A percentile compares a stretch with the other conserved stretches of the same genome.
These are phyloP conservation scores for Sebastes itinus DNA, from an alignment of 2,797 vertebrate species.

Conservation along the genomic window DNA sequence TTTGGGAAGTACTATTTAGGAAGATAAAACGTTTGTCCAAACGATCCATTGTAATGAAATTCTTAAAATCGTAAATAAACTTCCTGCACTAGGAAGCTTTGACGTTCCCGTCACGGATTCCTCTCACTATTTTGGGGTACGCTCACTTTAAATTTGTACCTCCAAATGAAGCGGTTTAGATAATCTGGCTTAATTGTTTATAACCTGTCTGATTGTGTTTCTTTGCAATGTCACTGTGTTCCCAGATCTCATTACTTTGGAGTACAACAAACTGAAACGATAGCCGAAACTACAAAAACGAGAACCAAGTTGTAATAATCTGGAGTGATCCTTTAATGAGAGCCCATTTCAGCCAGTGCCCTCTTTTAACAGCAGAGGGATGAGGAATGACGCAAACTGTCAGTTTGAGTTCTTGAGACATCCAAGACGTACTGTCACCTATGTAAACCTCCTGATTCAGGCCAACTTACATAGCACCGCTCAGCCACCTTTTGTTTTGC, in stretches of 20 bases:
- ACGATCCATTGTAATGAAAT: not conserved
- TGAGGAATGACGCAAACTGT: conserved; percentile 36
- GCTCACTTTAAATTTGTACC: not conserved
- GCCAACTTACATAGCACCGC: conserved; percentile 43
- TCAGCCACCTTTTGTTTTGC: conserved; percentile 30
- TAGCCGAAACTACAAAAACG: not conserved
- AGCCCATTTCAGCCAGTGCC: conserved; percentile 50
- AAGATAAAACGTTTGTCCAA: not conserved
- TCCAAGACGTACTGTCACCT: conserved; percentile 29
- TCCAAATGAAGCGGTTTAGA: not conserved
- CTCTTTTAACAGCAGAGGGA: conserved; percentile 63
- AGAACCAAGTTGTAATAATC: not conserved
- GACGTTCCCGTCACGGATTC: too few species aligned
- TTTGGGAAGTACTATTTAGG: not conserved
- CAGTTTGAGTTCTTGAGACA: conserved; percentile 29
- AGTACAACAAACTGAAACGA: not conserved
- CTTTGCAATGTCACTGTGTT: not conserved
- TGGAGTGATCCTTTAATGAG: not conserved
- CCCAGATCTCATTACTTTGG: not conserved
- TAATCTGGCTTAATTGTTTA: not conserved
- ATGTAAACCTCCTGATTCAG: conserved; percentile 53
- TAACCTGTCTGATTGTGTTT: not conserved
- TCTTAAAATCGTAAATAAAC: not conserved
- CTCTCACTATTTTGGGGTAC: not conserved
- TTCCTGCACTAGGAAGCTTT: not conserved